A percentile compares a stretch with the other conserved stretches of the same genome.
Evolutionary conservation across 2,113 vertebrate genomes (phyloP).

Genomic region (Chamaetylas fuelleborni): DNA sequence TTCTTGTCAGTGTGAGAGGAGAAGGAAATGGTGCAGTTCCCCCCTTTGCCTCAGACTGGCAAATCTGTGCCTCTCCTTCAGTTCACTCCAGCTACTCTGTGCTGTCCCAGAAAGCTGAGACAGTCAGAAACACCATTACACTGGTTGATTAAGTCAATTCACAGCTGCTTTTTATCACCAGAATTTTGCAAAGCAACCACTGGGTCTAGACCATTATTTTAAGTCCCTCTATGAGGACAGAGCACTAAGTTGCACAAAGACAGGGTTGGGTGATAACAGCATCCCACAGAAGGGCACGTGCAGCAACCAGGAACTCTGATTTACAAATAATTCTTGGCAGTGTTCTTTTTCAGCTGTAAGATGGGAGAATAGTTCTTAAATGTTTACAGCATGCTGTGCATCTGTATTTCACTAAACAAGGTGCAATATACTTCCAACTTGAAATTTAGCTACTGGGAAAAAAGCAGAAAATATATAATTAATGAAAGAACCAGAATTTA

Average conservation of each 20-base stretch:
- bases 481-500: background rate
- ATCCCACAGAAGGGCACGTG: background rate
- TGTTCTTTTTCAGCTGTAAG: background rate
- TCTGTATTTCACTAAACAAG: background rate
- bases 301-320: background rate
- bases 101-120: background rate
- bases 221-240: background rate
- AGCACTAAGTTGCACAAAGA: background rate
- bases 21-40: background rate
- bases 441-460: background rate
- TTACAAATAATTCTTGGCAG: background rate
- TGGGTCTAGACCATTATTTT: background rate
- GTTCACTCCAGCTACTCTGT: background rate
- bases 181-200: background rate
- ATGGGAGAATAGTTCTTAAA: background rate
- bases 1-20: background rate
- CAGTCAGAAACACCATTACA: background rate
- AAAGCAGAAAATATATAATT: background rate
- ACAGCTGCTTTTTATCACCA: slow-evolving; percentile 8
- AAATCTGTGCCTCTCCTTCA: background rate
- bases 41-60: background rate
- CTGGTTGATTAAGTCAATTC: background rate
- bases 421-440: background rate
- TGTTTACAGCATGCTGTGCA: background rate
- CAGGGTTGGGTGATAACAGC: background rate